Evolutionary conservation across 2,113 vertebrate species (phyloP), one percentile per base, ranked within the genome.

Genomic region (Centrocercus urophasianus): DNA sequence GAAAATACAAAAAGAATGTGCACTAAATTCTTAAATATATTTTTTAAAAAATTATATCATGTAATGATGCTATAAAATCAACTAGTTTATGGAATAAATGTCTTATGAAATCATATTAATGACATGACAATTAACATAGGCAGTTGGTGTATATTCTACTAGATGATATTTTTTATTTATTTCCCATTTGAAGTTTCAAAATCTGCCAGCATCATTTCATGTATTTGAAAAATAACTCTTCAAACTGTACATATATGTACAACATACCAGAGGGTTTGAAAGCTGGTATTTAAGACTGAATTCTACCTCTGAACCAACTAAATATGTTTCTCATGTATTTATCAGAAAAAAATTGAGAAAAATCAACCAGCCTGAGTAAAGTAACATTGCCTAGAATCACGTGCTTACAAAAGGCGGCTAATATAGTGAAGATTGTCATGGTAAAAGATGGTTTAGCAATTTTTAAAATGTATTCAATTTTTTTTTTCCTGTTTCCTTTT

Each of bases 251-350:
- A 2, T 78, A 16, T 10, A 84, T 10, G 2, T 83, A 71, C 22
- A 67, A 32, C 63, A 71, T 28, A 60, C 21, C 32, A 3, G 14
- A 38, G 56, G 40, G 52, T 71, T 24, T 70, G 42, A 82, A 91
- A 84, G 22, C 16, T 54, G 13, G 12, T 28, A 22, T 92, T 92
- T 76, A 69, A 93, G 65, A 86, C 27, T 86, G 65, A 22, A 45
- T 89, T 88, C 10, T 84, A 89, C 36, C 75, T 88, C 80, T 89
- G 77, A 93, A 80, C 13, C 12, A 81, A 70, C 11, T 57, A 67
- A 54, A 89, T 36, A 60, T 69, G n/a, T 86, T 95, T 92, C 67
- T 77, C 72, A 90, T 91, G 10, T 40, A 9, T 91, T 77, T 13
- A 64, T 50, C 48, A 24, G 22, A 50, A 22, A 48, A 20, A 47